phyloP scores from a whole-genome alignment of 1,140 invertebrate species.

The Drosophila elegans region DNA sequence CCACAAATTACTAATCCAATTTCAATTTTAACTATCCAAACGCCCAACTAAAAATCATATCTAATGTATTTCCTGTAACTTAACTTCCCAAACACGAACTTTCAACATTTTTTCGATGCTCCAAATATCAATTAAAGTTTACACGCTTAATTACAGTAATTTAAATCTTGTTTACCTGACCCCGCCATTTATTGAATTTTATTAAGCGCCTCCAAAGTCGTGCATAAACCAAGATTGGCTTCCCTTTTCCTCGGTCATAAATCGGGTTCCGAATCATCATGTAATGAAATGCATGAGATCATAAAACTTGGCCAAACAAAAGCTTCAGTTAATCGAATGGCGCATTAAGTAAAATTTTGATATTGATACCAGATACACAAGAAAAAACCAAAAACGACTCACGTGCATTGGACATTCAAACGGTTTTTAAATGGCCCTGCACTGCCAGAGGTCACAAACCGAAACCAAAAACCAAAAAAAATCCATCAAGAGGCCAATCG shows the following conservation, averaged over 20 bases:
- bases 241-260: constrained; percentile 52
- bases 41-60: background rate
- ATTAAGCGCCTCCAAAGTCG: constrained; percentile 4
- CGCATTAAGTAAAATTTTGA: constrained; percentile 5
- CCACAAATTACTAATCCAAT: too few species aligned
- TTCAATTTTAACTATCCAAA: too few species aligned
- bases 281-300: constrained; percentile 29
- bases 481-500: constrained; percentile 32
- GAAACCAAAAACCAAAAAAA: constrained; percentile 11
- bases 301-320: constrained; percentile 36
- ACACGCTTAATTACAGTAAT: constrained; percentile 21
- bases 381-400: constrained; percentile 9
- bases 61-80: background rate
- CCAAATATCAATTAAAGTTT: constrained; percentile 1
- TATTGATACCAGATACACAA: constrained; percentile 14
- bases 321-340: constrained; percentile 33
- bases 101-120: background rate
- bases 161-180: constrained; percentile 18
- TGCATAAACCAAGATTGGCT: background rate
- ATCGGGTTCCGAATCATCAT: constrained; percentile 11
- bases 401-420: constrained; percentile 58
- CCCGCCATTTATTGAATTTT: constrained; percentile 24
- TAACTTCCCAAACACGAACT: background rate
- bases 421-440: constrained; percentile 52
- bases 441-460: constrained; percentile 56